Base-by-base conservation (phyloP, 2,888 invertebrate species). In the Heliconius cydno region DNA sequence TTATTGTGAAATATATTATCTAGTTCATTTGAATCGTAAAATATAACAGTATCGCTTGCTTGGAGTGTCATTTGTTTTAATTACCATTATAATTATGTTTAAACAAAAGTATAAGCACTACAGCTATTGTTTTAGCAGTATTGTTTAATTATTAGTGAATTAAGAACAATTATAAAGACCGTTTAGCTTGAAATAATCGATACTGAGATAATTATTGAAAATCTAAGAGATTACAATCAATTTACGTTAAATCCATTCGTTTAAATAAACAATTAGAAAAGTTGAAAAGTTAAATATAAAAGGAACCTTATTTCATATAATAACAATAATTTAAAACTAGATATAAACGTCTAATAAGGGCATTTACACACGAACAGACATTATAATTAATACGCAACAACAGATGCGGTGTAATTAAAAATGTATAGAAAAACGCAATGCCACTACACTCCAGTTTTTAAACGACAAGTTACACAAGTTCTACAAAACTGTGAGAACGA, bases 371-470 rank as follows among this genome's bases (percentile, higher is more conserved):
- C 15, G 28, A 76, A 57, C 66, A 46, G 57, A 30, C 15, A 30
- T 67, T 79, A 82, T 83, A 84, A 85, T 86, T 84, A 86, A 83
- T 87, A 87, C 90, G 85, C 89, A 90, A 90, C 90, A 91, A 89
- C 90, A 88, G 87, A 82, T 77, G 78, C 88, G 86, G 85, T 84
- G 88, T 88, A 92, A 92, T 94, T 92, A 92, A 90, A 93, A 92
- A 91, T 91, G 91, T 92, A 78, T 75, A 77, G 68, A 92, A 92
- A 93, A 93, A 92, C 89, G 89, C 90, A 91, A 92, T 92, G 92
- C 91, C 90, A 93, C 90, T 92, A 91, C 92, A 94, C 94, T 94
- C 94, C 92, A 94, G 94, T 94, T 94, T 94, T 92, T 91, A 93
- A 92, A 89, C 91, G 91, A 93, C 91, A 92, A 90, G 94, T 95